These are phyloP conservation scores for Harpagoxenus sublaevis DNA, from an alignment of 2,888 invertebrate species.

Conservation along the genomic window DNA sequence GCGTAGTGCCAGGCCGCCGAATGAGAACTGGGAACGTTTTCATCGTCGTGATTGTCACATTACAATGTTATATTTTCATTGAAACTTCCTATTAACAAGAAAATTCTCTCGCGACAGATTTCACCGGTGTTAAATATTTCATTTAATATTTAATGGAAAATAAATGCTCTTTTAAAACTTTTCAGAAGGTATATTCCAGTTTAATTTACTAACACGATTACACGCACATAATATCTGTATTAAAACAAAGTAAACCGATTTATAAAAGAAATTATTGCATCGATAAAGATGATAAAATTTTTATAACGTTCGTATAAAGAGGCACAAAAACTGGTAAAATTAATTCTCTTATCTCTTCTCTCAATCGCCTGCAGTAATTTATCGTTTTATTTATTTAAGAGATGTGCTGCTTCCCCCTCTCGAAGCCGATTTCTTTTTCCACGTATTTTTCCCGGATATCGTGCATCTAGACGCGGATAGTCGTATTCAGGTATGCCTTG, in stretches of 20 bases:
- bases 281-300: background rate
- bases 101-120: background rate
- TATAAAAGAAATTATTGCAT: background rate
- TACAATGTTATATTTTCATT: slow-evolving; percentile 37
- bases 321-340: background rate
- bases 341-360: background rate
- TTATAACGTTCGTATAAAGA: background rate
- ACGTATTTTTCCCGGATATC: background rate
- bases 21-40: background rate
- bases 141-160: slow-evolving; percentile 24
- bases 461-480: background rate
- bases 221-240: background rate
- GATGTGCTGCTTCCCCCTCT: background rate
- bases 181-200: background rate
- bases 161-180: slow-evolving; percentile 8
- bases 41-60: background rate
- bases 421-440: background rate
- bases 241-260: background rate
- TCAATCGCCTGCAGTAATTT: background rate
- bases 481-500: background rate
- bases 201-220: slow-evolving; percentile 5
- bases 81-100: slow-evolving; percentile 25
- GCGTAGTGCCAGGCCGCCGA: background rate
- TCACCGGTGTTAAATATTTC: slow-evolving; percentile 4
- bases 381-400: background rate